Conservation (phyloP, 1,140 invertebrate genomes). For the Caenorhabditis elegans region DNA sequence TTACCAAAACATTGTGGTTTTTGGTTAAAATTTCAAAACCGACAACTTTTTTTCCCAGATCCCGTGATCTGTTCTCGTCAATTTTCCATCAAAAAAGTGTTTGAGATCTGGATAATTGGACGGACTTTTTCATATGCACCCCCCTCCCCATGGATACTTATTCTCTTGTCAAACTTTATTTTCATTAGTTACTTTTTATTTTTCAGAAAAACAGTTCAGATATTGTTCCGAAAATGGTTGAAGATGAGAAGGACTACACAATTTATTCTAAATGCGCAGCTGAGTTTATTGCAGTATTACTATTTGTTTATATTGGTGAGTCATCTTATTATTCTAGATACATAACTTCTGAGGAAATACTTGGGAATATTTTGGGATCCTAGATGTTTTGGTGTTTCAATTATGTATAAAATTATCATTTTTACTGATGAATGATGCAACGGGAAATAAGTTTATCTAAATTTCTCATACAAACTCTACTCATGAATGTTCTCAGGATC, state of each 20-base stretch:
- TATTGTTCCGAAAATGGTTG: conserved; percentile 2
- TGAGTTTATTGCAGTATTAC: neutral
- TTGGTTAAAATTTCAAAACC: neutral
- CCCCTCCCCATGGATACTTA: too few relatives aligned
- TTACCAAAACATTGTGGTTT: neutral
- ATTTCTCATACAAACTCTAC: too few relatives aligned
- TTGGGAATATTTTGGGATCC: too few relatives aligned
- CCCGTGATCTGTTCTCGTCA: neutral
- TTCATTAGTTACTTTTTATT: neutral
- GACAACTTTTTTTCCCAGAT: neutral
- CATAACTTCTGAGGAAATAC: too few relatives aligned
- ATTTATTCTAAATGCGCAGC: conserved; percentile 17
- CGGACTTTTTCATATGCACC: too few relatives aligned
- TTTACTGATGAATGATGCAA: too few relatives aligned
- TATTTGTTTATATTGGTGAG: conserved; percentile 15
- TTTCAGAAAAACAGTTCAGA: neutral
- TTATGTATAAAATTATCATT: too few relatives aligned
- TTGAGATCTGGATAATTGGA: neutral
- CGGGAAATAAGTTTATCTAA: too few relatives aligned
- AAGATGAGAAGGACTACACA: conserved; percentile 2
- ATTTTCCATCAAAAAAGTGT: neutral
- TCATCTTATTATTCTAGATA: too few relatives aligned
- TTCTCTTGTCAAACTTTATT: too few relatives aligned
- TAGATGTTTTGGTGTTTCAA: too few relatives aligned
- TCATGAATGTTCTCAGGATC: neutral